Evolutionary conservation across 2,888 invertebrate species (phyloP).

Genomic region (Macrophya annulata): DNA sequence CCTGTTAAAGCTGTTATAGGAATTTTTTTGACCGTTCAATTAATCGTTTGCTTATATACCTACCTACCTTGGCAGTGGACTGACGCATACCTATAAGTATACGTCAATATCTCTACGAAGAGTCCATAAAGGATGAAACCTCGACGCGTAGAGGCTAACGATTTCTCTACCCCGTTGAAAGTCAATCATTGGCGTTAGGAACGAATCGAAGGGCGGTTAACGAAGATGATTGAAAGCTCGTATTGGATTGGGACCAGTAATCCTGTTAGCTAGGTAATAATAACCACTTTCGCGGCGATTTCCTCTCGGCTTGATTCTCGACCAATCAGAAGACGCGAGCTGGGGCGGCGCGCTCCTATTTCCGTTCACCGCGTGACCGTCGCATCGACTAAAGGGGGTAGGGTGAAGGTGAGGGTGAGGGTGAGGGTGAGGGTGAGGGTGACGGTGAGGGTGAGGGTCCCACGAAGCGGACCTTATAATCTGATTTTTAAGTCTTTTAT

Average conservation of each 20-base stretch:
- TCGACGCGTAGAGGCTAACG: slow-evolving; percentile 44
- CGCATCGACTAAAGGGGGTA: not conserved
- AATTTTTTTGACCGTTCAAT: not conserved
- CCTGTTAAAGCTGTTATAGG: not conserved
- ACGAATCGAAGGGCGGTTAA: slow-evolving; percentile 69
- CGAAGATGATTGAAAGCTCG: slow-evolving; percentile 74
- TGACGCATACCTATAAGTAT: not conserved
- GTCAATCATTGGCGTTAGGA: slow-evolving; percentile 60
- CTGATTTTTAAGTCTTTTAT: slow-evolving; percentile 73
- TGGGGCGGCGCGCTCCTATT: slow-evolving; percentile 70
- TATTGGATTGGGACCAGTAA: slow-evolving; percentile 72
- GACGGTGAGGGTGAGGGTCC: not conserved
- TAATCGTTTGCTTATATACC: not conserved
- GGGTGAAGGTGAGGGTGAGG: no score
- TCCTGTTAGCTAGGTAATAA: slow-evolving; percentile 77
- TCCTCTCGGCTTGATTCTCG: slow-evolving; percentile 71
- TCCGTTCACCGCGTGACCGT: slow-evolving; percentile 66
- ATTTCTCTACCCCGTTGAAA: slow-evolving; percentile 47
- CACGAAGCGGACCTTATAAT: slow-evolving; percentile 65
- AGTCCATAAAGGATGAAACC: not conserved
- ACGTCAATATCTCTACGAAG: not conserved
- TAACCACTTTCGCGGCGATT: slow-evolving; percentile 79
- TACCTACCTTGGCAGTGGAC: not conserved
- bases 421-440: not conserved
- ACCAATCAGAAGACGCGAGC: slow-evolving; percentile 76